Conservation (phyloP, 2,113 vertebrate genomes). For the Petaurus breviceps region DNA sequence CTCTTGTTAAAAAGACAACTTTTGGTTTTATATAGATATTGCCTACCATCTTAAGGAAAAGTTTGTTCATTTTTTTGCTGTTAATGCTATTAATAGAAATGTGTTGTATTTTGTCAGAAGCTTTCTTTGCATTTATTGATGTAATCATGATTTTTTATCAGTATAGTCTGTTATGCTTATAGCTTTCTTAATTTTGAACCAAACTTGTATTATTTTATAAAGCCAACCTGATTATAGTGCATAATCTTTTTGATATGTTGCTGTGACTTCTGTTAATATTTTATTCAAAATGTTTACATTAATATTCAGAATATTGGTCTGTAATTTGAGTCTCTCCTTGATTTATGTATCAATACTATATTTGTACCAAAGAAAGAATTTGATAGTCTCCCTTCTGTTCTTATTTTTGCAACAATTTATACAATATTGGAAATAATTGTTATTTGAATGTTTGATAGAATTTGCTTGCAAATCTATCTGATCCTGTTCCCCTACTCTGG, state of each 20-base stretch:
- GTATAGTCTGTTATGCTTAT: neutral
- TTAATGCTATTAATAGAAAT: neutral
- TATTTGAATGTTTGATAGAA: neutral
- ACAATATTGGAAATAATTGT: neutral
- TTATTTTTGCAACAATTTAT: neutral
- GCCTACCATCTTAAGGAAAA: neutral
- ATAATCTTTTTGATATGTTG: neutral
- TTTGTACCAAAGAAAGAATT: neutral
- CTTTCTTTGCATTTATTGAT: neutral
- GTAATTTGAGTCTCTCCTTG: neutral
- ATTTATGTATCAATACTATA: neutral
- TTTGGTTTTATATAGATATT: neutral
- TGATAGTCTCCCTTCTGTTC: neutral
- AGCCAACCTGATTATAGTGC: neutral
- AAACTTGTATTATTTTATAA: neutral
- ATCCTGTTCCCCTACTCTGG: neutral
- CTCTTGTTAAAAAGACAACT: neutral
- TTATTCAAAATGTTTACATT: neutral
- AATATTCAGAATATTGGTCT: neutral
- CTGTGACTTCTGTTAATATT: neutral
- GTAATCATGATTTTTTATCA: neutral
- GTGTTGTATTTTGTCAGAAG: neutral
- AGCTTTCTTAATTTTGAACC: neutral
- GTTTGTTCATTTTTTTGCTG: neutral
- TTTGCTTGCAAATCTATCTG: neutral